These are phyloP conservation scores for Rhinogobius similis DNA, from an alignment of 2,113 vertebrate species.

Conservation along the genomic window DNA sequence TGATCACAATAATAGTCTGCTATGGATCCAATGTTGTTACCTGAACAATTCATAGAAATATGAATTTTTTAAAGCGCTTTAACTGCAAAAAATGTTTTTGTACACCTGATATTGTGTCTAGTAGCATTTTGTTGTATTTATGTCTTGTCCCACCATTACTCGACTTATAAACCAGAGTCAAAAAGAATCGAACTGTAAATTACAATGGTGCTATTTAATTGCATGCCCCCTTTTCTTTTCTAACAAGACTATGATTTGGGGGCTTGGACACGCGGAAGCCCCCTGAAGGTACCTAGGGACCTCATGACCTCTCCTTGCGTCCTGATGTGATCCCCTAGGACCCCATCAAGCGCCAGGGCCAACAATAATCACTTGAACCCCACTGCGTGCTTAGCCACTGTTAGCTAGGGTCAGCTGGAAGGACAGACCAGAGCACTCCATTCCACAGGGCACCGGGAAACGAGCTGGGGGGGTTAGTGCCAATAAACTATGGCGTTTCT, in stretches of 20 bases:
- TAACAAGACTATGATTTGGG: slow-evolving; percentile 40
- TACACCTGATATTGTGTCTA: neutral
- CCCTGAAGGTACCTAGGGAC: slow-evolving; percentile 48
- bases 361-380: slow-evolving; percentile 59
- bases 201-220: neutral
- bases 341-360: slow-evolving; percentile 38
- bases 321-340: slow-evolving; percentile 51
- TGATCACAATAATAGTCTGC: no score
- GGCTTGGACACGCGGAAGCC: slow-evolving; percentile 36
- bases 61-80: no score
- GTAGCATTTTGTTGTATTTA: neutral
- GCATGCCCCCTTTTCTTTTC: neutral
- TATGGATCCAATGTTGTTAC: no score
- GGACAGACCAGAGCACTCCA: slow-evolving; percentile 40
- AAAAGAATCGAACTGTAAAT: neutral
- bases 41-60: no score
- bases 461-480: slow-evolving; percentile 29
- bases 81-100: neutral
- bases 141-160: neutral
- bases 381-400: slow-evolving; percentile 55
- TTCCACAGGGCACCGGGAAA: slow-evolving; percentile 54
- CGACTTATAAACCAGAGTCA: neutral
- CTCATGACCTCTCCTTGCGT: slow-evolving; percentile 66
- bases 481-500: slow-evolving; percentile 60
- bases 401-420: slow-evolving; percentile 66